Conservation (phyloP, 2,888 invertebrate genomes). For the Ommatoiulus sabulosus region DNA sequence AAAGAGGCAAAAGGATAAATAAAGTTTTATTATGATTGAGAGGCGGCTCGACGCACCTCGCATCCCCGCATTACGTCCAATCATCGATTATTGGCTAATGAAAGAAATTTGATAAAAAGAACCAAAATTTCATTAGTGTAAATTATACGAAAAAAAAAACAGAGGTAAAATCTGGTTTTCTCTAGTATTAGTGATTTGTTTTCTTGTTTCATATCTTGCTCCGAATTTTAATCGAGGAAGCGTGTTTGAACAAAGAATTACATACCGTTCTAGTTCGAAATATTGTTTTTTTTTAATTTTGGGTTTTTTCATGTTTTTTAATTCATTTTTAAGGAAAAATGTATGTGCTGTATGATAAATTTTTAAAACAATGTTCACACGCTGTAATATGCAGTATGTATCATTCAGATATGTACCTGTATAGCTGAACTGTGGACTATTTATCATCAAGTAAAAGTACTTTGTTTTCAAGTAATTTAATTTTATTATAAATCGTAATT, state of each 20-base stretch:
- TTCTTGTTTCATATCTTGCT: neutral
- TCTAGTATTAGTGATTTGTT: neutral
- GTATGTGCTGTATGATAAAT: too few relatives aligned
- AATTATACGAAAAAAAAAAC: neutral
- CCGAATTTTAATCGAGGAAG: neutral
- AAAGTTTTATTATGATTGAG: constrained; percentile 45
- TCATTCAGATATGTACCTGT: too few relatives aligned
- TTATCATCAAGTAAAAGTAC: too few relatives aligned
- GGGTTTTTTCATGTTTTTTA: too few relatives aligned
- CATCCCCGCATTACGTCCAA: neutral
- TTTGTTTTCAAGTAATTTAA: too few relatives aligned
- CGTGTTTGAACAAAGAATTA: neutral
- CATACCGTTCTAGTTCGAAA: too few relatives aligned
- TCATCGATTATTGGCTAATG: constrained; percentile 41
- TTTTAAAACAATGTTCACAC: too few relatives aligned
- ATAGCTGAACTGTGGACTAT: too few relatives aligned
- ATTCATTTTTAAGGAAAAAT: too few relatives aligned
- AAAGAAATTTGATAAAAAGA: constrained; percentile 47
- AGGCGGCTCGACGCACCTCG: neutral
- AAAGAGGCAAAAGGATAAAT: constrained; percentile 4
- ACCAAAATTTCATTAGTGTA: constrained; percentile 11
- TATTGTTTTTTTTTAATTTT: too few relatives aligned
- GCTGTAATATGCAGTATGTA: too few relatives aligned
- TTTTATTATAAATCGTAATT: too few relatives aligned
- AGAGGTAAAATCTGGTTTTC: neutral